Conservation (phyloP, 2,113 vertebrate species). For the Genyomyrus donnyi region DNA sequence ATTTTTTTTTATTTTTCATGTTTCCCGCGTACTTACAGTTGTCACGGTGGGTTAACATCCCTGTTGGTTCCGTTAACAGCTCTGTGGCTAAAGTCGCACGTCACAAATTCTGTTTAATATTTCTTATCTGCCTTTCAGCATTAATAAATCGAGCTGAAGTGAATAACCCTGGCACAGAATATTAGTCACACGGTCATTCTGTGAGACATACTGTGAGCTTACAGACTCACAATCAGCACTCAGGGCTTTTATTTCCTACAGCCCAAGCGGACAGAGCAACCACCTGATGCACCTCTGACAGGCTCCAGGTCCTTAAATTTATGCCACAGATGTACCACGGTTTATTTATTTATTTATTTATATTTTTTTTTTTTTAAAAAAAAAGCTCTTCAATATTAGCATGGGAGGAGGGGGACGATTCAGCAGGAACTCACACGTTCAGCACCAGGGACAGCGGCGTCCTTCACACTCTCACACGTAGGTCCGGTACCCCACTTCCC, state of each 20-base stretch:
- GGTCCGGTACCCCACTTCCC: background rate
- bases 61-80: background rate
- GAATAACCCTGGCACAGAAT: background rate
- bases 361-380: background rate
- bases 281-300: background rate
- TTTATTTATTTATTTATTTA: no score
- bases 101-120: constrained; percentile 11
- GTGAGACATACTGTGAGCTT: background rate
- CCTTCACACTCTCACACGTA: background rate
- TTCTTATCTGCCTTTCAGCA: background rate
- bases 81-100: background rate
- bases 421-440: background rate
- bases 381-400: background rate
- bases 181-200: constrained; percentile 20
- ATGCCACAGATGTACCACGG: background rate
- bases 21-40: background rate
- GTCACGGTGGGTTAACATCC: constrained; percentile 10
- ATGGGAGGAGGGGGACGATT: background rate
- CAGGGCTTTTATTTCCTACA: background rate
- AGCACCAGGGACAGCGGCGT: background rate
- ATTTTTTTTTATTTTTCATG: background rate
- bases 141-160: background rate
- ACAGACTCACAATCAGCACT: background rate
- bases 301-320: background rate
- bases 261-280: background rate